A percentile compares a stretch with the other conserved stretches of the same genome.
phyloP scores from a whole-genome alignment of 1,140 invertebrate genomes.

The Ceratosolen fusciceps region DNA sequence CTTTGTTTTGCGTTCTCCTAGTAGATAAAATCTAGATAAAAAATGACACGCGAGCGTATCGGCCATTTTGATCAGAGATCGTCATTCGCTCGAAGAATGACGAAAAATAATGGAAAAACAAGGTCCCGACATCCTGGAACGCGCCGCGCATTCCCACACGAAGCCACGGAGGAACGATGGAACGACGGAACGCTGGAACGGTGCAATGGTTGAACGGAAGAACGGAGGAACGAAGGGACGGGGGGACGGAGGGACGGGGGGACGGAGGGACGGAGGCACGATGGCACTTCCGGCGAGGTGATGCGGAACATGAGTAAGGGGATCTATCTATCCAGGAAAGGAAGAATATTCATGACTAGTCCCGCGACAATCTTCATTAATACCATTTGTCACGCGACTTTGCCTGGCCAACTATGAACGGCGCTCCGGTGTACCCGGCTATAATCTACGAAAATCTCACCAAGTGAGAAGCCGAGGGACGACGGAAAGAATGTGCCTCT shows the following conservation, averaged over 20 bases:
- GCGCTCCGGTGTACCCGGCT: neutral
- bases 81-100: no score
- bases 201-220: no score
- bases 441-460: neutral
- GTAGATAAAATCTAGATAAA: no score
- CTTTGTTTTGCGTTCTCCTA: no score
- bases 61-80: no score
- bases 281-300: neutral
- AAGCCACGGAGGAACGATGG: no score
- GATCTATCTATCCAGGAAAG: neutral
- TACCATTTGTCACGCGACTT: slow-evolving; percentile 41
- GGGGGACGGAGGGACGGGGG: no score
- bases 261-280: no score
- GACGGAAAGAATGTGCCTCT: no score
- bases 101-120: neutral
- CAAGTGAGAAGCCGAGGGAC: neutral
- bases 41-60: no score
- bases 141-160: neutral
- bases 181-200: no score
- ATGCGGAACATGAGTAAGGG: neutral
- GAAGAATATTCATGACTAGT: slow-evolving; percentile 35
- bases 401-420: slow-evolving; percentile 5
- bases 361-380: slow-evolving; percentile 41
- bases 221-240: no score
- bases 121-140: neutral